Conservation (phyloP, 2,888 invertebrate species). For the Caenorhabditis sp. region DNA sequence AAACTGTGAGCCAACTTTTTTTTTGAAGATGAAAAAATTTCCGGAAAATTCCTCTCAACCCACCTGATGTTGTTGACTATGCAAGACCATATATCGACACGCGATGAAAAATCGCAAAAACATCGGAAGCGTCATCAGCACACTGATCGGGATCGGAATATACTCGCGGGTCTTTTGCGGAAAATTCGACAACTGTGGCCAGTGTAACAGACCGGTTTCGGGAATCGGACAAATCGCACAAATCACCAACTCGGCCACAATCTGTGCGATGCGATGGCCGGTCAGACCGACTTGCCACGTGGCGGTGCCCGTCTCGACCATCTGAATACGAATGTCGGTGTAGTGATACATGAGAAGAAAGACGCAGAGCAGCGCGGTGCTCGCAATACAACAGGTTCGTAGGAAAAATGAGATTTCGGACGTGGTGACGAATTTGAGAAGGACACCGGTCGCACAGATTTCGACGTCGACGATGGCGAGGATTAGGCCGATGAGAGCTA, state of each 20-base stretch:
- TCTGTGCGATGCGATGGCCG: slow-evolving; percentile 84
- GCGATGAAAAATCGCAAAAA: slow-evolving; percentile 98
- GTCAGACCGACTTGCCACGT: slow-evolving; percentile 99
- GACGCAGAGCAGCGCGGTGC: slow-evolving; percentile 97
- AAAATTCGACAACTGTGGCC: slow-evolving; percentile 46
- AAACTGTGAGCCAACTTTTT: too few species aligned
- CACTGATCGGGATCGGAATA: slow-evolving; percentile 78
- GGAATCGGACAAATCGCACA: slow-evolving; percentile 82
- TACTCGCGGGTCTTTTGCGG: slow-evolving; percentile 34
- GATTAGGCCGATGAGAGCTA: slow-evolving; percentile 55
- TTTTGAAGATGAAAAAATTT: too few species aligned
- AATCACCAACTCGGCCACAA: slow-evolving; percentile 83
- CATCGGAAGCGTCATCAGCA: slow-evolving; percentile 97
- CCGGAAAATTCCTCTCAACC: neutral
- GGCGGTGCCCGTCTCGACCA: slow-evolving; percentile 99
- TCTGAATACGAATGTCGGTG: slow-evolving; percentile 98
- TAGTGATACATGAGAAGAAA: slow-evolving; percentile 99
- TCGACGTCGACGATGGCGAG: slow-evolving; percentile 63
- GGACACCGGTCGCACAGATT: slow-evolving; percentile 40
- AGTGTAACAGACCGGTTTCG: slow-evolving; percentile 45
- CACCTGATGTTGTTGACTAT: slow-evolving; percentile 82
- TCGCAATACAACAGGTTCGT: slow-evolving; percentile 74
- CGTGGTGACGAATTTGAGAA: slow-evolving; percentile 9
- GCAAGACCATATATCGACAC: slow-evolving; percentile 97
- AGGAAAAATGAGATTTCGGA: slow-evolving; percentile 33